These are phyloP conservation scores for Hydropsyche tenuis DNA, from an alignment of 1,140 invertebrate genomes.

Conservation along the genomic window DNA sequence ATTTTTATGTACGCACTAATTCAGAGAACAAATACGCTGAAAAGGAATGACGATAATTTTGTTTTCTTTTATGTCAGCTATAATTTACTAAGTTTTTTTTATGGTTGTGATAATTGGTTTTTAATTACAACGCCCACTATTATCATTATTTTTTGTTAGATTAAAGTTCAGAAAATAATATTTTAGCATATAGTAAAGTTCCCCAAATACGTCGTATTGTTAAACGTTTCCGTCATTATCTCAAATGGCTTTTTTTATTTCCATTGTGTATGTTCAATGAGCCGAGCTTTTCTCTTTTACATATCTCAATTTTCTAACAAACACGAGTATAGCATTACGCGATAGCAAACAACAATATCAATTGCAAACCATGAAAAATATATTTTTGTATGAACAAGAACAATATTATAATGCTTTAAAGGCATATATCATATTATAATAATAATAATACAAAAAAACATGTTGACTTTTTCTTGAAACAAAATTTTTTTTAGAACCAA, in stretches of 20 bases:
- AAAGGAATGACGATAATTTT: too few relatives aligned
- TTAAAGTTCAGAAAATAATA: neutral
- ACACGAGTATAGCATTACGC: neutral
- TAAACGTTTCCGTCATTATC: conserved; percentile 22
- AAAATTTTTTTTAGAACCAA: too few relatives aligned
- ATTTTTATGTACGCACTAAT: neutral
- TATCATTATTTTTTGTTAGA: neutral
- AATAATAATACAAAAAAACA: too few relatives aligned
- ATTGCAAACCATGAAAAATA: too few relatives aligned
- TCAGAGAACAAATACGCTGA: too few relatives aligned
- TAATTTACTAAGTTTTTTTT: neutral
- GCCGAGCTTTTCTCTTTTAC: conserved; percentile 12
- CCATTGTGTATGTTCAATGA: conserved; percentile 38
- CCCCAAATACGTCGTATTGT: neutral
- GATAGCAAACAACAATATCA: too few relatives aligned
- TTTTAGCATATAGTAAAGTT: neutral
- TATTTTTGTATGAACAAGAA: too few relatives aligned
- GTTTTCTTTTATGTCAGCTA: neutral
- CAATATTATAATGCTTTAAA: too few relatives aligned
- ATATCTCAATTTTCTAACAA: neutral
- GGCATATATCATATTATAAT: too few relatives aligned
- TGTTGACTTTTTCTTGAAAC: too few relatives aligned
- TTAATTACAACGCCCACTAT: conserved; percentile 20
- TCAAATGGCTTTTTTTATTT: neutral
- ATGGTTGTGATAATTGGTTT: conserved; percentile 3